Conservation (phyloP, 1,140 invertebrate species). For the Platyscapa corneri region DNA sequence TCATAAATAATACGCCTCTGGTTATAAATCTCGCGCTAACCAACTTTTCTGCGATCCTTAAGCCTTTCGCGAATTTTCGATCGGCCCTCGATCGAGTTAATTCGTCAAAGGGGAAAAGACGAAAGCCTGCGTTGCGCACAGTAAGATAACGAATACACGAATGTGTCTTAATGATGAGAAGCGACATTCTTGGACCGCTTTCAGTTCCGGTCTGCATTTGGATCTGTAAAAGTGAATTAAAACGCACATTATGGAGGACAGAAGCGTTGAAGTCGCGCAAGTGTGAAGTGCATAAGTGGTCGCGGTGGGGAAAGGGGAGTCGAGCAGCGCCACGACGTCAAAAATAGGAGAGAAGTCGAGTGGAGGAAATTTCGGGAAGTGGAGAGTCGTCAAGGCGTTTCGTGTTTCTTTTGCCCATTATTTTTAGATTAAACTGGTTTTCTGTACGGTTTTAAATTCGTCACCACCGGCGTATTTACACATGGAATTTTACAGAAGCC, state of each 20-base stretch:
- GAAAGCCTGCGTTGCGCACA: background rate
- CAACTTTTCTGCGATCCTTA: background rate
- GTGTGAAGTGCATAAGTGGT: background rate
- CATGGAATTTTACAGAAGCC: constrained; percentile 7
- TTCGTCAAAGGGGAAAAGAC: background rate
- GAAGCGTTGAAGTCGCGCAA: background rate
- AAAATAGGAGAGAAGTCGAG: constrained; percentile 14
- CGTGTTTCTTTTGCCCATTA: constrained; percentile 11
- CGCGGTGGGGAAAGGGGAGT: background rate
- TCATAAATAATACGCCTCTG: too few relatives aligned
- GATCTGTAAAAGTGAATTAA: constrained; percentile 5
- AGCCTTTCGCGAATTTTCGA: background rate
- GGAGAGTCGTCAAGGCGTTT: constrained; percentile 2
- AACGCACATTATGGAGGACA: background rate
- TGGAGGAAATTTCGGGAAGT: constrained; percentile 2
- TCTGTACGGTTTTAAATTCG: constrained; percentile 6
- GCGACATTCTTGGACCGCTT: too few relatives aligned
- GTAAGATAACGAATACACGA: background rate
- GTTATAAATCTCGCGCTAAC: too few relatives aligned
- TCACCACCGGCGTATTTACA: background rate
- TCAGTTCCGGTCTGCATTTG: constrained; percentile 7
- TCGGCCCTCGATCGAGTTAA: background rate
- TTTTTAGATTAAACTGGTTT: constrained; percentile 25
- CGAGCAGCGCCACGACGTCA: background rate
- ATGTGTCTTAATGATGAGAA: too few relatives aligned